These are phyloP conservation scores for Leptobrachium leishanense DNA, from an alignment of 2,113 vertebrate genomes.

Conservation along the genomic window DNA sequence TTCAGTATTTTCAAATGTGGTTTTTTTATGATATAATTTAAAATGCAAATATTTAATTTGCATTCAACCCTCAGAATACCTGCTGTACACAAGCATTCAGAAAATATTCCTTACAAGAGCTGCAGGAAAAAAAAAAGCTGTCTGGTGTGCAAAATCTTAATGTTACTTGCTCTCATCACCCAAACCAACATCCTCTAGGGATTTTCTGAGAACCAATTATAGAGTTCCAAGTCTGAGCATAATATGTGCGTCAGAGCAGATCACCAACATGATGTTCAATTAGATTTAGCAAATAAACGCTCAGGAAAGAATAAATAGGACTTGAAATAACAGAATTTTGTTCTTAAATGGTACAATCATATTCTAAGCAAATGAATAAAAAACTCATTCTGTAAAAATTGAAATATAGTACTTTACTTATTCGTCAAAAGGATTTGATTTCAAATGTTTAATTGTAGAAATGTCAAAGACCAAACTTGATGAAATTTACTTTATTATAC, in stretches of 20 bases:
- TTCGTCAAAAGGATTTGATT: slow-evolving; percentile 15
- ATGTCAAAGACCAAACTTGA: neutral
- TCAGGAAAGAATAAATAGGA: slow-evolving; percentile 28
- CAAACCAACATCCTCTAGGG: slow-evolving; percentile 49
- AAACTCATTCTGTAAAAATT: too few relatives aligned
- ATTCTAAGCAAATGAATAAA: too few relatives aligned
- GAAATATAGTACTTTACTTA: neutral
- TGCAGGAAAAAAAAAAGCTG: neutral
- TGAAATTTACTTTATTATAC: slow-evolving; percentile 10
- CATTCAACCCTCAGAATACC: slow-evolving; percentile 12
- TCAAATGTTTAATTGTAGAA: slow-evolving; percentile 26
- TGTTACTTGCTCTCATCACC: slow-evolving; percentile 45
- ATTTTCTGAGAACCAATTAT: slow-evolving; percentile 34
- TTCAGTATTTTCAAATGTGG: slow-evolving; percentile 39
- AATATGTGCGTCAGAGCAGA: slow-evolving; percentile 10
- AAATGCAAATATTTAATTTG: slow-evolving; percentile 43
- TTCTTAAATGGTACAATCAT: slow-evolving; percentile 24
- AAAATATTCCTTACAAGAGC: slow-evolving; percentile 17
- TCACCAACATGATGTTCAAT: slow-evolving; percentile 22
- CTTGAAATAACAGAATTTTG: slow-evolving; percentile 25
- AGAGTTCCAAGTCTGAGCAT: slow-evolving; percentile 5
- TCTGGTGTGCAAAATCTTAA: slow-evolving; percentile 27
- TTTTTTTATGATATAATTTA: slow-evolving; percentile 28
- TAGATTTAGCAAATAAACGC: slow-evolving; percentile 36
- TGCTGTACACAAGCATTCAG: neutral